phyloP scores from a whole-genome alignment of 2,797 vertebrate species.

The Alcedo quadribrachys region DNA sequence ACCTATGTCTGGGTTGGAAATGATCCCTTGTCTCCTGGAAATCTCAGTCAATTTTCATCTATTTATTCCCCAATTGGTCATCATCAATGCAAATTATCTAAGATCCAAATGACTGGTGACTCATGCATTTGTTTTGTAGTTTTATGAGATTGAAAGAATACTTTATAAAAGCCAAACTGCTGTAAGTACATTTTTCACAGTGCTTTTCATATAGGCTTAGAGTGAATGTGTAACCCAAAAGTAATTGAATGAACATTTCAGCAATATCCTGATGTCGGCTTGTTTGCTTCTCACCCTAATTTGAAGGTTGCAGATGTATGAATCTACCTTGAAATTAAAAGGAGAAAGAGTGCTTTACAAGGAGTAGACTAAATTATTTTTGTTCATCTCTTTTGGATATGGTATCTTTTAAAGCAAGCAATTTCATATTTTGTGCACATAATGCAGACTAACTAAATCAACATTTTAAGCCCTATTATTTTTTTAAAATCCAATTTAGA shows the following conservation, averaged over 20 bases:
- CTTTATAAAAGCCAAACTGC: not conserved
- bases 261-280: slow-evolving; percentile 27
- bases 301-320: slow-evolving; percentile 2
- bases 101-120: not conserved
- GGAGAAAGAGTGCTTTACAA: not conserved
- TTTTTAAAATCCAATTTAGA: slow-evolving; percentile 25
- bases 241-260: slow-evolving; percentile 40
- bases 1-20: not conserved
- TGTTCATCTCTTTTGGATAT: not conserved
- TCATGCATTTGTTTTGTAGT: not conserved
- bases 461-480: slow-evolving; percentile 19
- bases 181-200: not conserved
- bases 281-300: slow-evolving; percentile 27
- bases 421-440: not conserved
- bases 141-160: not conserved
- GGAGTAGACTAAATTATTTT: slow-evolving; percentile 4
- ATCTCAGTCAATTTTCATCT: not conserved
- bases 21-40: not conserved
- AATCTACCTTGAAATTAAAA: slow-evolving; percentile 34
- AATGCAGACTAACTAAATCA: not conserved
- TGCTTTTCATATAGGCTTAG: not conserved
- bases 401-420: not conserved
- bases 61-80: not conserved
- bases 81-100: not conserved
- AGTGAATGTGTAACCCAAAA: not conserved